Conservation (phyloP, 1,140 invertebrate species). For the Carposina sasakii region DNA sequence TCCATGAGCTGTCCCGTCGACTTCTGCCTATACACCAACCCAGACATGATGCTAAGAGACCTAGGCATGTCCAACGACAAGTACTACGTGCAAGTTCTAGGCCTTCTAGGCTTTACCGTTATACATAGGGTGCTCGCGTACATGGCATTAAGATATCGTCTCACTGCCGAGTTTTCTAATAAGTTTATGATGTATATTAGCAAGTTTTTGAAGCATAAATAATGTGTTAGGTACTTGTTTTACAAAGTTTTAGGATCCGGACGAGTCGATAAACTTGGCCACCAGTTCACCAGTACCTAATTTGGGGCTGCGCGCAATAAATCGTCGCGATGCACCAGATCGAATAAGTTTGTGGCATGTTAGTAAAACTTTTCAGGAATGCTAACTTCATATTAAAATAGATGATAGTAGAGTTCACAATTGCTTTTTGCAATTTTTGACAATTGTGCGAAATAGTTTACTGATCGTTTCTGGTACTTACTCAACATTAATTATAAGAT, state of each 20-base stretch:
- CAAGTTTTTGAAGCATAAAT: conserved; percentile 65
- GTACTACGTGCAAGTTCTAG: conserved; percentile 55
- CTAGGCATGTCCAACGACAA: conserved; percentile 60
- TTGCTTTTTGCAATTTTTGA: too few species aligned
- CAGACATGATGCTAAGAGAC: conserved; percentile 67
- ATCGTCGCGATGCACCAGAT: too few species aligned
- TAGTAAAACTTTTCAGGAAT: too few species aligned
- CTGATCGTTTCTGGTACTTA: too few species aligned
- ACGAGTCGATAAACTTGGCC: too few species aligned
- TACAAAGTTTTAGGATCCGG: not conserved
- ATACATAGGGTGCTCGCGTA: conserved; percentile 63
- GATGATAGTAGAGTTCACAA: too few species aligned
- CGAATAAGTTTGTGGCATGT: too few species aligned
- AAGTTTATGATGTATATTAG: conserved; percentile 64
- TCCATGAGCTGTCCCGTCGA: conserved; percentile 52
- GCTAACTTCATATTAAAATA: too few species aligned
- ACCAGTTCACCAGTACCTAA: too few species aligned
- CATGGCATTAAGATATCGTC: conserved; percentile 56
- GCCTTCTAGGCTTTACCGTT: conserved; percentile 57
- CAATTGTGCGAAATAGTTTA: too few species aligned
- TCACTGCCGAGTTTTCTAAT: conserved; percentile 64
- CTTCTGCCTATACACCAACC: conserved; percentile 75
- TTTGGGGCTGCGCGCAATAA: too few species aligned
- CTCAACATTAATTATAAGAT: too few species aligned
- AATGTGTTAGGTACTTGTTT: conserved; percentile 11